Conservation (phyloP, 2,113 vertebrate species). For the Platysteira castanea region DNA sequence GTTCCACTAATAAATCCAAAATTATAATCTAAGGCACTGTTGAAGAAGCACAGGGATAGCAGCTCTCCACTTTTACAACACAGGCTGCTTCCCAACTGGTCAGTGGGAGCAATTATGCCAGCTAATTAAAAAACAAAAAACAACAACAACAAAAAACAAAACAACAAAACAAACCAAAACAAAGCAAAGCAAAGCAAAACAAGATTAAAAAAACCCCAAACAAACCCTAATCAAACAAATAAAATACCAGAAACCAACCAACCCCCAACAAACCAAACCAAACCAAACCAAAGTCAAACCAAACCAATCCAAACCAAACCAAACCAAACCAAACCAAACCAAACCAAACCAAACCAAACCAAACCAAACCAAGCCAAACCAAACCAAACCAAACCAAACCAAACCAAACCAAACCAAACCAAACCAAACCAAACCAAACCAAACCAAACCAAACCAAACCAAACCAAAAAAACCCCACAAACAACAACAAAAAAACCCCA, state of each 20-base stretch:
- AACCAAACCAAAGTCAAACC: too few relatives aligned
- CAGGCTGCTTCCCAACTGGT: accelerated
- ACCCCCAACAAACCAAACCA: too few relatives aligned
- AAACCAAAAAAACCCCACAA: background rate
- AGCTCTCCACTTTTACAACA: background rate
- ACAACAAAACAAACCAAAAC: background rate
- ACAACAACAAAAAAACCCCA: background rate
- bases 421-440: too few relatives aligned
- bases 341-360: too few relatives aligned
- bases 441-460: background rate
- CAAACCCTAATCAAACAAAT: background rate
- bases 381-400: too few relatives aligned
- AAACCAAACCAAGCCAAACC: too few relatives aligned
- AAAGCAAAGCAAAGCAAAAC: background rate
- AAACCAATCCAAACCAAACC: too few relatives aligned
- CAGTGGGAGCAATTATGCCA: background rate
- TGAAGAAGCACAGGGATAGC: background rate
- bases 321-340: too few relatives aligned
- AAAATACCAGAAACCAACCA: background rate
- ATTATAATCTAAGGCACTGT: background rate
- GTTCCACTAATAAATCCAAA: background rate
- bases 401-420: too few relatives aligned
- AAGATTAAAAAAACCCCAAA: background rate
- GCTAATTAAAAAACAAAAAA: background rate
- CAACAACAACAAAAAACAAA: background rate